Evolutionary conservation across 2,888 invertebrate species (phyloP), one percentile per base, ranked within the genome.

Genomic region (Taphrorychus bicolor): DNA sequence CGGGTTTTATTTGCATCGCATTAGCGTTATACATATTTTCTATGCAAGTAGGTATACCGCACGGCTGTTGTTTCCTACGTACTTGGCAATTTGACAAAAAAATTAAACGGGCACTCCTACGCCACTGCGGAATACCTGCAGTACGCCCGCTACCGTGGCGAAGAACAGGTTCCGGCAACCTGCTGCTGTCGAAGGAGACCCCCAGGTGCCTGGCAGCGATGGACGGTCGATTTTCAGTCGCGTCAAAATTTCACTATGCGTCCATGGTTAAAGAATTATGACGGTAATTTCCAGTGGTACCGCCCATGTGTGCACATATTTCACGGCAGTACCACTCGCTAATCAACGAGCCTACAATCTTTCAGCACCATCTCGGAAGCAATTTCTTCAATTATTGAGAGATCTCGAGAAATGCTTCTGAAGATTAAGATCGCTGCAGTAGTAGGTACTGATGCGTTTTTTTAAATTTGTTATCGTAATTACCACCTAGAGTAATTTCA

Each of bases 141-240:
- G 57, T 48, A 41, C 59, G 45, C 60, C 60, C 59, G 49, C 61
- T 60, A 60, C 66, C 60, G 59, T 66, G 53, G 59, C 59, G 56
- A 66, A 66, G 60, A 66, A 66, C 66, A 66, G 66, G 66, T 66
- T 66, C 57, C 49, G 40, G 54, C 66, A 66, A 66, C 66, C 66
- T 66, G 66, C 66, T 53, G 59, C 66, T 7, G 40, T 45, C 66
- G 66, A 59, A 42, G 45, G 19, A 45, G 53, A 40, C 51, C 62
- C 49, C 62, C 48, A 48, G 62, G 56, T 62, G 11, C 54, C 49
- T 18, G 16, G 17, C 18, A 16, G 61, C 42, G 32, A 48, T 54
- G 32, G 54, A 54, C 54, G 9, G 32, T 54, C 54, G 21, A 32
- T 54, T 45, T 14, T 45, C 45, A 45, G 45, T 45, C 11, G 14